phyloP scores from a whole-genome alignment of 2,113 vertebrate species.

The Syngnathus typhle region DNA sequence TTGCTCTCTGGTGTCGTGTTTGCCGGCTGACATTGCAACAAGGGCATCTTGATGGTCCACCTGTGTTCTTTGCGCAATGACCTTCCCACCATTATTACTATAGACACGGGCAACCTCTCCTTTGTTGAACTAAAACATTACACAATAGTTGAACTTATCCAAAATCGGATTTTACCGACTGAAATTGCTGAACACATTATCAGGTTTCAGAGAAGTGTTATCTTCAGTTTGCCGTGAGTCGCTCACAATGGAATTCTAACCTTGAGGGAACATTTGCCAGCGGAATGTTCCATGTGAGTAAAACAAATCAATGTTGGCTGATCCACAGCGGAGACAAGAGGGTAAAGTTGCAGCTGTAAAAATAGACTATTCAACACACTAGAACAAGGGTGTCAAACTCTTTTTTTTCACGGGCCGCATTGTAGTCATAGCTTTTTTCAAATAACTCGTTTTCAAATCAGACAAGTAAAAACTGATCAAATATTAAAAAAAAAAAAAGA shows the following conservation, averaged over 20 bases:
- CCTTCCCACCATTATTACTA: not conserved
- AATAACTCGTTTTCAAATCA: too few species aligned
- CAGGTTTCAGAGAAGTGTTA: conserved; percentile 1
- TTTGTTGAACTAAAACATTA: conserved; percentile 8
- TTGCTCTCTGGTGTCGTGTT: not conserved
- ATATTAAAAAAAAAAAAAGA: too few species aligned
- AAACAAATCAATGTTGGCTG: conserved; percentile 8
- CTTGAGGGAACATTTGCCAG: conserved; percentile 1
- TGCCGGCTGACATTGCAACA: not conserved
- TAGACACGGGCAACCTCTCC: not conserved
- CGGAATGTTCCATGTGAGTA: conserved; percentile 1
- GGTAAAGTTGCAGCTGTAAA: not conserved
- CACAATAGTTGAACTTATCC: conserved; percentile 9
- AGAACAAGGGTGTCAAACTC: too few species aligned
- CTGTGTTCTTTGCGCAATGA: conserved; percentile 1
- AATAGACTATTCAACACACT: not conserved
- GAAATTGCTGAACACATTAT: conserved; percentile 7
- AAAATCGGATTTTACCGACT: not conserved
- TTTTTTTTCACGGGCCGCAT: too few species aligned
- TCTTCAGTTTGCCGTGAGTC: not conserved
- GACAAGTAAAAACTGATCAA: too few species aligned
- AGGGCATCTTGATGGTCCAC: conserved; percentile 3
- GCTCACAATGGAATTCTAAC: conserved; percentile 6
- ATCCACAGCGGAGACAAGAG: conserved; percentile 4
- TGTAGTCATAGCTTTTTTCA: too few species aligned